phyloP scores from a whole-genome alignment of 2,113 vertebrate genomes.

The Vimba vimba region DNA sequence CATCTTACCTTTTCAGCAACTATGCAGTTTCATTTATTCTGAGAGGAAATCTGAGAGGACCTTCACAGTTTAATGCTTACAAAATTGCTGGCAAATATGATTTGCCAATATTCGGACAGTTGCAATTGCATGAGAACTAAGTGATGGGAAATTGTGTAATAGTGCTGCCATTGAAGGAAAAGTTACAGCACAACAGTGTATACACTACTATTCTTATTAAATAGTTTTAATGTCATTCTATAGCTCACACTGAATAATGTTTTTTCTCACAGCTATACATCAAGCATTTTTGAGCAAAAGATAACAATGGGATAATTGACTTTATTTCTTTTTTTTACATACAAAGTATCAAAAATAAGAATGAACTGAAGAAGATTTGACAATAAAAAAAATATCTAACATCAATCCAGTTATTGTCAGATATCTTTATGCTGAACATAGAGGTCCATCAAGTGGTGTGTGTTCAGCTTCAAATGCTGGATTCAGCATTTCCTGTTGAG shows the following conservation, averaged over 20 bases:
- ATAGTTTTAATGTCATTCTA: not conserved
- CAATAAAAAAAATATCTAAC: not conserved
- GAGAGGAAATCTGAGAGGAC: not conserved
- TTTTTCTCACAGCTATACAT: not conserved
- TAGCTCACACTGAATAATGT: not conserved
- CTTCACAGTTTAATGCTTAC: not conserved
- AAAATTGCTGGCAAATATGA: not conserved
- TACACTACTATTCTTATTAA: not conserved
- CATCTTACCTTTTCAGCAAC: not conserved
- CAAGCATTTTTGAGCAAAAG: not conserved
- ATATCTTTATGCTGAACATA: conserved; percentile 11
- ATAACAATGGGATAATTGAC: not conserved
- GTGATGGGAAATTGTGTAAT: not conserved
- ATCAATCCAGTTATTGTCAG: not conserved
- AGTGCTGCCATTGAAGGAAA: not conserved
- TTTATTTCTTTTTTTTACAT: not conserved
- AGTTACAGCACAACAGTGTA: not conserved
- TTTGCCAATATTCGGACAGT: not conserved
- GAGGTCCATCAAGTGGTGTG: not conserved
- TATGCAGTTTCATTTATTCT: not conserved
- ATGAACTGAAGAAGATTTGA: not conserved
- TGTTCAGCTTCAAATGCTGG: conserved; percentile 6
- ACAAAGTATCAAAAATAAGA: not conserved
- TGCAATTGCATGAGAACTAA: not conserved
- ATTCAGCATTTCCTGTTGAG: not conserved